Conservation (phyloP, 2,888 invertebrate species). For the Polyommatus icarus region DNA sequence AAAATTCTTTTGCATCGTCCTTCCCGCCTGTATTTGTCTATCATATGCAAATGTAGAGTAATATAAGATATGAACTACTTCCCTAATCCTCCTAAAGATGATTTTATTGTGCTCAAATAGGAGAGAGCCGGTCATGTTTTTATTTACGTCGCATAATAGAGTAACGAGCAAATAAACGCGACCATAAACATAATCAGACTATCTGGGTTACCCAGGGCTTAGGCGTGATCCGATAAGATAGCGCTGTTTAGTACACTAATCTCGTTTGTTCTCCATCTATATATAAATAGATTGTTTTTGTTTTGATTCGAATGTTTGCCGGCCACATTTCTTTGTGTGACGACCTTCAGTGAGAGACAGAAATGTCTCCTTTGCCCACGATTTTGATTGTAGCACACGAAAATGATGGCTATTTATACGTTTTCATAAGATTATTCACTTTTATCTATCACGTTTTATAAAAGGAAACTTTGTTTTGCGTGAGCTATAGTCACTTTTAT, state of each 20-base stretch:
- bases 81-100: background rate
- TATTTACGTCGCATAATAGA: background rate
- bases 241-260: background rate
- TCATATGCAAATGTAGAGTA: too few species aligned
- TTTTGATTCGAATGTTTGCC: constrained; percentile 10
- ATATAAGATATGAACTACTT: background rate
- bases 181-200: background rate
- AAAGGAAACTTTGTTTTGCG: background rate
- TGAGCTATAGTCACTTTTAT: background rate
- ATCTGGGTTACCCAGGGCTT: constrained; percentile 19
- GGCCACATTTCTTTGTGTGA: background rate
- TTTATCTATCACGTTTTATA: too few species aligned
- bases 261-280: background rate
- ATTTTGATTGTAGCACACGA: background rate
- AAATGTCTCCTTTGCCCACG: background rate
- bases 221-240: constrained; percentile 15
- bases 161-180: background rate
- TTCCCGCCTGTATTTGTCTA: too few species aligned
- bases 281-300: constrained; percentile 12
- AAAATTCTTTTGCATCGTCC: too few species aligned
- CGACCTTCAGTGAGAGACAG: background rate
- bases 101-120: background rate
- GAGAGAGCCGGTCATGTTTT: background rate
- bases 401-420: background rate
- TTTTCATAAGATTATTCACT: background rate